These are phyloP conservation scores for Ibidorhyncha struthersii DNA, from an alignment of 2,113 vertebrate genomes.

Conservation along the genomic window DNA sequence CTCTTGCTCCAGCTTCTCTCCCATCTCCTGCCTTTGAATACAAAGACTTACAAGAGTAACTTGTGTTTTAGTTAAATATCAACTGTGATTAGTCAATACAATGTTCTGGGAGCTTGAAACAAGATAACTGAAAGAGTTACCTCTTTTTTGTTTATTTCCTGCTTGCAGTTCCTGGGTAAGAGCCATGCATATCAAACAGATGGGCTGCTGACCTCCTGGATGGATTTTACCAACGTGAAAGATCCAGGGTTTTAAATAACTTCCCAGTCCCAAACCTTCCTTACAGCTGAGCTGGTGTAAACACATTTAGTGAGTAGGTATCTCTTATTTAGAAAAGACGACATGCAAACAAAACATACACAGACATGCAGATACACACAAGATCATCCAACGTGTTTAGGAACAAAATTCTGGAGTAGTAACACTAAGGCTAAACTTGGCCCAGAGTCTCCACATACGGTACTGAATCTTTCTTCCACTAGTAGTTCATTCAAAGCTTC, in stretches of 20 bases:
- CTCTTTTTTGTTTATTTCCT: conserved; percentile 36
- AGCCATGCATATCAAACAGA: conserved; percentile 29
- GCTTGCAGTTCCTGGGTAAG: neutral
- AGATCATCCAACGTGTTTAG: neutral
- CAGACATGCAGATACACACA: neutral
- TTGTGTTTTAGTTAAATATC: conserved; percentile 20
- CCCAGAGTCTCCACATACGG: neutral
- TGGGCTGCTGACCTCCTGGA: conserved; percentile 25
- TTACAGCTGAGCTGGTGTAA: neutral
- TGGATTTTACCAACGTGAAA: conserved; percentile 42
- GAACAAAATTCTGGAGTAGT: neutral
- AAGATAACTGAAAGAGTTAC: neutral
- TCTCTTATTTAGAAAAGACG: neutral
- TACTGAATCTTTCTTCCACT: neutral
- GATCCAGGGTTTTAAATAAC: conserved; percentile 43
- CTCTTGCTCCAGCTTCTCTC: conserved; percentile 44
- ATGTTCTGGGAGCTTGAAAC: neutral
- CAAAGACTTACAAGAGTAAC: conserved; percentile 5
- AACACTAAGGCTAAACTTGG: neutral
- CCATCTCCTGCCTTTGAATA: conserved; percentile 17
- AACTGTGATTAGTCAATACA: conserved; percentile 39
- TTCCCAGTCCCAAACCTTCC: conserved; percentile 9
- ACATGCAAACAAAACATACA: conserved; percentile 20
- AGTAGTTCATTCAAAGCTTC: conserved; percentile 3
- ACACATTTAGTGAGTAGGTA: neutral